These are phyloP conservation scores for Platorchestia sp. DNA, from an alignment of 1,140 invertebrate species.

Conservation along the genomic window DNA sequence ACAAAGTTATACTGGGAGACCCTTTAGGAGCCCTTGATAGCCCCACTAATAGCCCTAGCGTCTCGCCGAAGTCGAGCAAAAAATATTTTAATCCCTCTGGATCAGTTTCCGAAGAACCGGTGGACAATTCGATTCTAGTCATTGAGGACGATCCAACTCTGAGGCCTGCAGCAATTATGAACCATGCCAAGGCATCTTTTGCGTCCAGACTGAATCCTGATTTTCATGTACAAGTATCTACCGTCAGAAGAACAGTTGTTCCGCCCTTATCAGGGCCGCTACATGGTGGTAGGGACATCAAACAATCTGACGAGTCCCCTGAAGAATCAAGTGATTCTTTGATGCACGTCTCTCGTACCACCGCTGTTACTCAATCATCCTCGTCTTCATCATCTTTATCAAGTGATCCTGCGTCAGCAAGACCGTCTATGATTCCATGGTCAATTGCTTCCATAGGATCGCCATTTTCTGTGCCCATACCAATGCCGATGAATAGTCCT, in stretches of 20 bases:
- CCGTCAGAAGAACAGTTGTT: constrained; percentile 3
- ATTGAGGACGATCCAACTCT: constrained; percentile 38
- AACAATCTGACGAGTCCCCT: background rate
- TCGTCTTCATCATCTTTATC: background rate
- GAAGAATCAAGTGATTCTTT: constrained; percentile 20
- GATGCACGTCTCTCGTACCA: background rate
- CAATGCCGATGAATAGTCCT: background rate
- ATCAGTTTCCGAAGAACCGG: background rate
- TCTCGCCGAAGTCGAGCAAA: background rate
- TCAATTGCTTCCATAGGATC: background rate
- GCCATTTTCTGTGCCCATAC: constrained; percentile 14
- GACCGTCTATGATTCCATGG: background rate
- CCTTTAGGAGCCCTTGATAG: constrained; percentile 84
- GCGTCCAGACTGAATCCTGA: background rate
- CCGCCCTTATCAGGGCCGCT: background rate
- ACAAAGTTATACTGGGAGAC: constrained; percentile 90
- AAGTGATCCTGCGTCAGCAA: background rate
- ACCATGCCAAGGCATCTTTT: background rate
- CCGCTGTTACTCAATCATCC: background rate
- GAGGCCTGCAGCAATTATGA: background rate
- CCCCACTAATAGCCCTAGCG: constrained; percentile 58
- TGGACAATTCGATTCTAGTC: background rate
- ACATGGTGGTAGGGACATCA: background rate
- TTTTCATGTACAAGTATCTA: background rate
- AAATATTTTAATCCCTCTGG: background rate